Percentiles rank a stretch among this genome's conserved stretches.
Conservation (phyloP, 1,140 invertebrate genomes). For the Leucophenga varia region DNA sequence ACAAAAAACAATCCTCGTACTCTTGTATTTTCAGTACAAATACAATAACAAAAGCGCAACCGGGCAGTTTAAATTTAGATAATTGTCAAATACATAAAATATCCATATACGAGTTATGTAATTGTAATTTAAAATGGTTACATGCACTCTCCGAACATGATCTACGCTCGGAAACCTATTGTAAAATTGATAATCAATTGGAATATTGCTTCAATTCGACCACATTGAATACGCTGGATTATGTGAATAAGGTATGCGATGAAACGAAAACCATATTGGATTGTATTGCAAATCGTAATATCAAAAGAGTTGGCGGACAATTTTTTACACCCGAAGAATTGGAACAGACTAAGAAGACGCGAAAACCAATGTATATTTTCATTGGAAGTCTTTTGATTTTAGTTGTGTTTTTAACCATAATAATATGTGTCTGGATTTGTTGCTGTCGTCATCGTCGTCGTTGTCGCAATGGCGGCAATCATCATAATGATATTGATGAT, state of each 20-base stretch:
- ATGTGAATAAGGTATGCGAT: slow-evolving; percentile 39
- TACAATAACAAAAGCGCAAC: slow-evolving; percentile 22
- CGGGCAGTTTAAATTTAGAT: slow-evolving; percentile 36
- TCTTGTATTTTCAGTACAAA: slow-evolving; percentile 44
- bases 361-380: slow-evolving; percentile 7
- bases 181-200: slow-evolving; percentile 18
- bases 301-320: slow-evolving; percentile 16
- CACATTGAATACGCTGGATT: slow-evolving; percentile 26
- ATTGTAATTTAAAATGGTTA: slow-evolving; percentile 31
- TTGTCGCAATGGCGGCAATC: too few relatives aligned
- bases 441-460: too few relatives aligned
- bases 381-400: slow-evolving; percentile 2
- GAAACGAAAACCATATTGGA: slow-evolving; percentile 16
- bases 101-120: slow-evolving; percentile 23
- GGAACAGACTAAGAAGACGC: too few relatives aligned
- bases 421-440: neutral
- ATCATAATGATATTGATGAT: too few relatives aligned
- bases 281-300: slow-evolving; percentile 22
- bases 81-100: slow-evolving; percentile 31
- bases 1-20: slow-evolving; percentile 1
- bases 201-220: slow-evolving; percentile 37
- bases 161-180: slow-evolving; percentile 40
- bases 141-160: slow-evolving; percentile 28
- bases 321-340: slow-evolving; percentile 28
- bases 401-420: slow-evolving; percentile 5